These are phyloP conservation scores for Oscheius myriophilus DNA, from an alignment of 2,888 invertebrate species.

Conservation along the genomic window DNA sequence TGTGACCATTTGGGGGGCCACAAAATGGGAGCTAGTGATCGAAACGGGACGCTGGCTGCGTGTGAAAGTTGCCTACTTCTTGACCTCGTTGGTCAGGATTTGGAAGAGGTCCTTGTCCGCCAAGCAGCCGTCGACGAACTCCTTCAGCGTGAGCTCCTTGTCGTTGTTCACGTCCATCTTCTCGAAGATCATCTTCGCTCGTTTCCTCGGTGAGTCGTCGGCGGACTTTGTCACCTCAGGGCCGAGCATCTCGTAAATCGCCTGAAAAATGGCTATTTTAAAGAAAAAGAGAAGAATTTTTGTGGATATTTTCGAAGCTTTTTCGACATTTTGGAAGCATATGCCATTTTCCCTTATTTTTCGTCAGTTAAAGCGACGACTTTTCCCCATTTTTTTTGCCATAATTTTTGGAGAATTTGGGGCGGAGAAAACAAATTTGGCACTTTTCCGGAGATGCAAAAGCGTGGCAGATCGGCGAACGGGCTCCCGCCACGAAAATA, in stretches of 20 bases:
- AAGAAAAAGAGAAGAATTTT: neutral
- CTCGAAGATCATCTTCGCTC: constrained; percentile 97
- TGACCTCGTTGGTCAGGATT: constrained; percentile 71
- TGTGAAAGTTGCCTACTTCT: constrained; percentile 51
- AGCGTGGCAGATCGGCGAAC: too few species aligned
- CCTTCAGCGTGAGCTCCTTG: constrained; percentile 81
- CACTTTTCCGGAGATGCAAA: too few species aligned
- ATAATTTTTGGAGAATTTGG: too few species aligned
- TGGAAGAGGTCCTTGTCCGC: constrained; percentile 71
- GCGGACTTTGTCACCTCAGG: constrained; percentile 93
- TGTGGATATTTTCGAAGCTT: constrained; percentile 2
- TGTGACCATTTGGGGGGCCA: neutral
- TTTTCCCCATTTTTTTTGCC: neutral
- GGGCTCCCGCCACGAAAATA: too few species aligned
- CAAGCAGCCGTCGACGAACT: constrained; percentile 74
- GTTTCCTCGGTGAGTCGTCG: constrained; percentile 90
- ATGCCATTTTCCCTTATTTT: too few species aligned
- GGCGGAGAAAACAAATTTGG: too few species aligned
- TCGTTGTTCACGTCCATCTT: constrained; percentile 99
- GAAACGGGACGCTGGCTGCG: constrained; percentile 7
- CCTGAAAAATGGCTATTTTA: constrained; percentile 77
- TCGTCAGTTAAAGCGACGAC: too few species aligned
- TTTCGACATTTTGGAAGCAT: too few species aligned
- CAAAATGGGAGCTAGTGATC: constrained; percentile 8
- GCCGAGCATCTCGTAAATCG: constrained; percentile 99